Conservation (phyloP, 2,888 invertebrate genomes). For the Camptogramma bilineatum region DNA sequence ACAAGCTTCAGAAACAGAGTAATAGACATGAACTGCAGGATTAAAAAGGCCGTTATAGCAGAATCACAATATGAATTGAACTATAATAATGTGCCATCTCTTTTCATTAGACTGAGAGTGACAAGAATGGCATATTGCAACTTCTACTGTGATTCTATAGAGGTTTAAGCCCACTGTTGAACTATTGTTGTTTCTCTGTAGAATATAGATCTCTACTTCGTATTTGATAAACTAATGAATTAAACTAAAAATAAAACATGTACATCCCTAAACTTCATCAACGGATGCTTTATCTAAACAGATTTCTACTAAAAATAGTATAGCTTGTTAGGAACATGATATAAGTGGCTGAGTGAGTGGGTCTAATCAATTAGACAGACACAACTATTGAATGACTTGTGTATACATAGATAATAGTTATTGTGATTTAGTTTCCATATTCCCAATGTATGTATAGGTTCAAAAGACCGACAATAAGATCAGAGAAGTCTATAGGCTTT, state of each 20-base stretch:
- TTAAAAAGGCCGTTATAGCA: too few relatives aligned
- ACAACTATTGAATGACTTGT: constrained; percentile 9
- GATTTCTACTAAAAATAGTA: neutral
- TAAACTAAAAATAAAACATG: neutral
- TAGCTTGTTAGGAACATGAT: neutral
- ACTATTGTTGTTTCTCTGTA: too few relatives aligned
- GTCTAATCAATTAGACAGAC: constrained; percentile 29
- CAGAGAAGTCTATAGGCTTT: neutral
- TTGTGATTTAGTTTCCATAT: neutral
- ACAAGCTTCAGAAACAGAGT: too few relatives aligned
- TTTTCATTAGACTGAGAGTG: too few relatives aligned
- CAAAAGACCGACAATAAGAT: neutral
- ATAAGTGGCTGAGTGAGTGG: constrained; percentile 6
- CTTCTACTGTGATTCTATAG: too few relatives aligned
- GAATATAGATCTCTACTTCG: too few relatives aligned
- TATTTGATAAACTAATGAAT: neutral
- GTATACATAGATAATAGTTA: neutral
- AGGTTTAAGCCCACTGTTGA: too few relatives aligned
- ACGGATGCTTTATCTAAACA: neutral
- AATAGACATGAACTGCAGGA: too few relatives aligned
- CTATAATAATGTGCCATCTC: too few relatives aligned
- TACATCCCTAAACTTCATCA: neutral
- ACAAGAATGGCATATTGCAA: too few relatives aligned
- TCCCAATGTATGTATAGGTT: neutral
- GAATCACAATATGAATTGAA: too few relatives aligned